Evolutionary conservation across 2,797 vertebrate genomes (phyloP).

Genomic region (Synanceia verrucosa): DNA sequence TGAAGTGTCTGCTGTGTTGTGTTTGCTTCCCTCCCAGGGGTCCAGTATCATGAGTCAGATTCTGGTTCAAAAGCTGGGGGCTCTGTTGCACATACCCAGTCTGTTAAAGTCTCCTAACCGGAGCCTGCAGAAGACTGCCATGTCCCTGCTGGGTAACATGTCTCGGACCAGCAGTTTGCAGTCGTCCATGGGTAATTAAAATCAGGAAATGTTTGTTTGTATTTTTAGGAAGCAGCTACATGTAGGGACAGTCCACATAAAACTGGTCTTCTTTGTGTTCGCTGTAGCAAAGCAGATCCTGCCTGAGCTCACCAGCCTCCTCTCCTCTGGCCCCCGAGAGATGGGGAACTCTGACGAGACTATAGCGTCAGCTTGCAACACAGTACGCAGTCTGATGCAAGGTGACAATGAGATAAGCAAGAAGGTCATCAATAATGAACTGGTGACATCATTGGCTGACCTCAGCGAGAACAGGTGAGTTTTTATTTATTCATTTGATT

Average conservation of each 20-base stretch:
- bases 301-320: slow-evolving; percentile 83
- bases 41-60: slow-evolving; percentile 87
- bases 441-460: slow-evolving; percentile 80
- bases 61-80: slow-evolving; percentile 86
- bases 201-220: neutral
- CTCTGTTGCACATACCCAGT: slow-evolving; percentile 76
- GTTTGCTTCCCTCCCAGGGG: slow-evolving; percentile 74
- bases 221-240: neutral
- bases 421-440: slow-evolving; percentile 76
- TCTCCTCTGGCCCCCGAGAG: slow-evolving; percentile 65
- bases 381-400: slow-evolving; percentile 82
- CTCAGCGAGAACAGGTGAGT: slow-evolving; percentile 85
- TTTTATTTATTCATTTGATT: neutral
- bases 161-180: slow-evolving; percentile 83
- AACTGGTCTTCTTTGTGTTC: slow-evolving; percentile 5
- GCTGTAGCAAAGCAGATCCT: slow-evolving; percentile 84
- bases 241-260: neutral
- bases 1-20: neutral
- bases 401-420: slow-evolving; percentile 84
- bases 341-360: slow-evolving; percentile 82
- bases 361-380: slow-evolving; percentile 83
- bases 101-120: slow-evolving; percentile 84
- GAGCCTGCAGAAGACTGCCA: slow-evolving; percentile 82
- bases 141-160: slow-evolving; percentile 91
- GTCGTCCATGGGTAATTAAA: slow-evolving; percentile 83